Percentiles rank a stretch among this genome's conserved stretches.
phyloP scores from a whole-genome alignment of 2,113 vertebrate species.

The Mobula hypostoma region DNA sequence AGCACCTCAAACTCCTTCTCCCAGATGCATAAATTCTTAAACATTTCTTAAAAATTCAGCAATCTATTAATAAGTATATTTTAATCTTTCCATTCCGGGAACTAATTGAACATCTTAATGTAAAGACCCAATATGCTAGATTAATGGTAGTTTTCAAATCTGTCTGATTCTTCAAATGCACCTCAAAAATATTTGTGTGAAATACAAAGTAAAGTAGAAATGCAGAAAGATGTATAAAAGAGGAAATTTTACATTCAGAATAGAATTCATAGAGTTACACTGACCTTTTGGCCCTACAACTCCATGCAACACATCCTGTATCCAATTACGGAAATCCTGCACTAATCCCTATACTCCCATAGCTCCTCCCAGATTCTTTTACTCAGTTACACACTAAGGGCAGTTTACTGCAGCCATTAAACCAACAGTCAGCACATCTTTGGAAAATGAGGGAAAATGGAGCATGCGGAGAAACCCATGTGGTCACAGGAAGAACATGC shows the following conservation, averaged over 20 bases:
- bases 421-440: no score
- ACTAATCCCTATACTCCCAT: no score
- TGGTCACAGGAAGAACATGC: no score
- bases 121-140: not conserved
- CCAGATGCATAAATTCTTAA: not conserved
- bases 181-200: not conserved
- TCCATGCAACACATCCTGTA: no score
- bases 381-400: no score
- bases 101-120: not conserved
- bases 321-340: no score
- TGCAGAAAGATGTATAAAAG: not conserved
- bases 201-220: not conserved
- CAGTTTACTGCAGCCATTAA: no score
- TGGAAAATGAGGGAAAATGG: no score
- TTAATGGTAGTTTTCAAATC: not conserved
- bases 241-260: not conserved
- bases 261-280: not conserved
- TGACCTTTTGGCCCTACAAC: no score
- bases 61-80: not conserved
- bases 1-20: not conserved
- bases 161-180: not conserved
- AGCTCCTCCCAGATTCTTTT: no score
- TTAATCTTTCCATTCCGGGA: not conserved
- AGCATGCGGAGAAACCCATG: no score
- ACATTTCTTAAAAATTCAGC: not conserved